Evolutionary conservation across 2,888 invertebrate species (phyloP).

Genomic region (Agrotis segetum): DNA sequence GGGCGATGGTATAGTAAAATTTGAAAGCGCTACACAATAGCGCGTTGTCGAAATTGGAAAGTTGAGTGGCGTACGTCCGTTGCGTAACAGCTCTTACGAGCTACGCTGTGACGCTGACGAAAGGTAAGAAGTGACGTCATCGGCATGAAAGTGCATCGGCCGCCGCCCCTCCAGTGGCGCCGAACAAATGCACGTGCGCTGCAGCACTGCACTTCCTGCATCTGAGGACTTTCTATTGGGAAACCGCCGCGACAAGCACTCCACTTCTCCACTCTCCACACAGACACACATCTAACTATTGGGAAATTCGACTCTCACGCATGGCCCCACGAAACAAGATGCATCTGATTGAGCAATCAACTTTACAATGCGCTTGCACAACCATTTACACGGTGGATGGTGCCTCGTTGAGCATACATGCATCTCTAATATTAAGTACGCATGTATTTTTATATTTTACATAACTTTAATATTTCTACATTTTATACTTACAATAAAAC

Average conservation of each 20-base stretch:
- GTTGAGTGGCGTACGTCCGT: conserved; percentile 88
- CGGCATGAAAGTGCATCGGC: conserved; percentile 90
- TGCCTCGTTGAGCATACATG: conserved; percentile 64
- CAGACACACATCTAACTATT: conserved; percentile 74
- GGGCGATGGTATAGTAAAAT: conserved; percentile 88
- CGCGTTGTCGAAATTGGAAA: conserved; percentile 91
- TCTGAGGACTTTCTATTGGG: conserved; percentile 90
- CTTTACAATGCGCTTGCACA: conserved; percentile 84
- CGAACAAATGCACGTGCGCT: conserved; percentile 74
- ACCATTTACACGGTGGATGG: conserved; percentile 71
- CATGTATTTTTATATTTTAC: background rate
- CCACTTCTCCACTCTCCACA: conserved; percentile 70
- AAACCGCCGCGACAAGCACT: conserved; percentile 79
- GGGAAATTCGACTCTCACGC: conserved; percentile 87
- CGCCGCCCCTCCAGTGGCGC: conserved; percentile 79
- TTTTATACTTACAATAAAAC: conserved; percentile 77
- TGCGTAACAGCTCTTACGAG: conserved; percentile 89
- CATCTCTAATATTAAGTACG: conserved; percentile 46
- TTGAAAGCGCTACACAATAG: conserved; percentile 91
- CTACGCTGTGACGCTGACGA: conserved; percentile 88
- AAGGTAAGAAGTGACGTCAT: conserved; percentile 89
- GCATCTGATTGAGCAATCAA: conserved; percentile 87
- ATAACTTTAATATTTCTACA: conserved; percentile 12
- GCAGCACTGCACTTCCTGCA: conserved; percentile 85
- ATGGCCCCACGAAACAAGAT: conserved; percentile 82